These are phyloP conservation scores for Drosophila erecta DNA, from an alignment of 1,140 invertebrate genomes.

Conservation along the genomic window DNA sequence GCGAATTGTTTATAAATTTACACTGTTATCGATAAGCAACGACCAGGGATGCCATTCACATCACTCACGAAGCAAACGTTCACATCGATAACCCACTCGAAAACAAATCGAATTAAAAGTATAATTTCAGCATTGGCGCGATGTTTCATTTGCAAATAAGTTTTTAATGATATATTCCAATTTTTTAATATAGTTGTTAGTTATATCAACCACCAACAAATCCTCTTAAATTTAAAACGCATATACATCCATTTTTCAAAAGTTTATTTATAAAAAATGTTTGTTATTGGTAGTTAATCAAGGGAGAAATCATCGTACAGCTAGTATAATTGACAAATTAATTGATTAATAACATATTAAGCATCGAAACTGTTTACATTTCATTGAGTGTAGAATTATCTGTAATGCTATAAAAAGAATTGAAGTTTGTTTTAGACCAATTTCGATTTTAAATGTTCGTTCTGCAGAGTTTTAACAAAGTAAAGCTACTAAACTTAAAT, in stretches of 20 bases:
- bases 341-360: constrained; percentile 70
- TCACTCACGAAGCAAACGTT: not conserved
- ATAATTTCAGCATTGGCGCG: too few species aligned
- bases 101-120: not conserved
- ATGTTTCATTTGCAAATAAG: too few species aligned
- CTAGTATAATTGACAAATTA: constrained; percentile 68
- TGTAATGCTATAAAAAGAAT: constrained; percentile 58
- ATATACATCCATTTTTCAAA: constrained; percentile 35
- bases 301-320: constrained; percentile 46
- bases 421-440: constrained; percentile 37
- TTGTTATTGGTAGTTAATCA: constrained; percentile 67
- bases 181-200: not conserved
- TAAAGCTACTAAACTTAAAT: constrained; percentile 84
- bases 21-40: not conserved
- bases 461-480: constrained; percentile 73
- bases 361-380: constrained; percentile 54
- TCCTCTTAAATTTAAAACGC: not conserved
- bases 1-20: constrained; percentile 1
- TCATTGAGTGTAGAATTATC: constrained; percentile 46
- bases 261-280: constrained; percentile 77
- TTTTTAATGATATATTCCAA: too few species aligned
- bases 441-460: constrained; percentile 51
- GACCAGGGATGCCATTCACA: not conserved
- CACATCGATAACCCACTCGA: not conserved
- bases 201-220: not conserved